These are phyloP conservation scores for Hiodon alosoides DNA, from an alignment of 2,113 vertebrate species.

Conservation along the genomic window DNA sequence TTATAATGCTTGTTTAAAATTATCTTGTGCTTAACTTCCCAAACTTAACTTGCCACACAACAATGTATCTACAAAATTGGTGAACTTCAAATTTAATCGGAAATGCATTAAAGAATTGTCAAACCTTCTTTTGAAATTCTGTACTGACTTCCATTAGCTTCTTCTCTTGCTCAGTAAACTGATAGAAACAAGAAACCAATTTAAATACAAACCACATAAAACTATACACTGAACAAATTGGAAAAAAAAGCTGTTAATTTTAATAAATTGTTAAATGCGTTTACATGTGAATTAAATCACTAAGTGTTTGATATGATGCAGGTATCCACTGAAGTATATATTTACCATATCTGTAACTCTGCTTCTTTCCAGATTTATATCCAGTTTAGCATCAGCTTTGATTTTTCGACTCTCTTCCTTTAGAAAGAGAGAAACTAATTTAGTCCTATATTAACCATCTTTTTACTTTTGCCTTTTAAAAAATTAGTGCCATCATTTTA, in stretches of 20 bases:
- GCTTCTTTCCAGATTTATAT: slow-evolving; percentile 91
- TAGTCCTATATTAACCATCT: neutral
- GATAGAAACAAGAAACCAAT: slow-evolving; percentile 17
- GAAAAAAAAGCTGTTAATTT: neutral
- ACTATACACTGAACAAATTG: neutral
- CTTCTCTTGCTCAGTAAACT: slow-evolving; percentile 94
- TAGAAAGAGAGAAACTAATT: slow-evolving; percentile 32
- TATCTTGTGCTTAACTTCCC: neutral
- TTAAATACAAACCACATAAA: neutral
- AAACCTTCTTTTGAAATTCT: slow-evolving; percentile 83
- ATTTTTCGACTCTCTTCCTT: slow-evolving; percentile 83
- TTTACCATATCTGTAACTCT: slow-evolving; percentile 82
- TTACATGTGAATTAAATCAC: neutral
- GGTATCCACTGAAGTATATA: neutral
- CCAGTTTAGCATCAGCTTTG: slow-evolving; percentile 81
- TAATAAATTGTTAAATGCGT: neutral
- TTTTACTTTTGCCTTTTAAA: slow-evolving; percentile 1
- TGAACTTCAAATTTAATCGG: too few relatives aligned
- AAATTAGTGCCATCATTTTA: neutral
- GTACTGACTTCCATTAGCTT: slow-evolving; percentile 84
- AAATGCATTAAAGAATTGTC: neutral
- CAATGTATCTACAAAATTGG: neutral
- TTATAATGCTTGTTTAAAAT: neutral
- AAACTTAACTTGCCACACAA: neutral
- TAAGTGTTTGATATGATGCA: neutral